These are phyloP conservation scores for Colossoma macropomum DNA, from an alignment of 2,113 vertebrate species.

Conservation along the genomic window DNA sequence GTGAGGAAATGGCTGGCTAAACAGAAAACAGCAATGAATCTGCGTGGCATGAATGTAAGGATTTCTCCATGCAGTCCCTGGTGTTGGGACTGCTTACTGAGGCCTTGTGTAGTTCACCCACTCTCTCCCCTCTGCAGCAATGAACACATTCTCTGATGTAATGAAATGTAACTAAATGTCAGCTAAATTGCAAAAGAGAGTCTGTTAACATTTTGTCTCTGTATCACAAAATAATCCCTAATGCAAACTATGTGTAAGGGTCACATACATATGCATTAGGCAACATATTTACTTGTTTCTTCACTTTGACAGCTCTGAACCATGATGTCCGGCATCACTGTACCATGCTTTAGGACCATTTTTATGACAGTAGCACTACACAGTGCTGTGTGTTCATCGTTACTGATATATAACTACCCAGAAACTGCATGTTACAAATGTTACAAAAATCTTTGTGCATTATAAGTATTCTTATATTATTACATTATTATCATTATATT, in stretches of 20 bases:
- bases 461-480: too few species aligned
- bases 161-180: neutral
- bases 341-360: too few species aligned
- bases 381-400: too few species aligned
- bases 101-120: constrained; percentile 79
- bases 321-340: neutral
- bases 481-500: too few species aligned
- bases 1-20: constrained; percentile 83
- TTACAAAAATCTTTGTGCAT: too few species aligned
- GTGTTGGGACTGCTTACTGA: constrained; percentile 80
- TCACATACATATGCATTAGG: neutral
- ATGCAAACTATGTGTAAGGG: neutral
- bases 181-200: neutral
- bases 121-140: constrained; percentile 75
- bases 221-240: neutral
- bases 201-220: neutral
- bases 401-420: too few species aligned
- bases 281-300: neutral
- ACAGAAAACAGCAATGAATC: constrained; percentile 83
- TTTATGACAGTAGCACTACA: too few species aligned
- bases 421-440: too few species aligned
- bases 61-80: constrained; percentile 75
- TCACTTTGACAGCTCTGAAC: neutral
- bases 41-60: constrained; percentile 77
- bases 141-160: constrained; percentile 70